Evolutionary conservation across 2,888 invertebrate genomes (phyloP).

Genomic region (Neoscelio sp.): DNA sequence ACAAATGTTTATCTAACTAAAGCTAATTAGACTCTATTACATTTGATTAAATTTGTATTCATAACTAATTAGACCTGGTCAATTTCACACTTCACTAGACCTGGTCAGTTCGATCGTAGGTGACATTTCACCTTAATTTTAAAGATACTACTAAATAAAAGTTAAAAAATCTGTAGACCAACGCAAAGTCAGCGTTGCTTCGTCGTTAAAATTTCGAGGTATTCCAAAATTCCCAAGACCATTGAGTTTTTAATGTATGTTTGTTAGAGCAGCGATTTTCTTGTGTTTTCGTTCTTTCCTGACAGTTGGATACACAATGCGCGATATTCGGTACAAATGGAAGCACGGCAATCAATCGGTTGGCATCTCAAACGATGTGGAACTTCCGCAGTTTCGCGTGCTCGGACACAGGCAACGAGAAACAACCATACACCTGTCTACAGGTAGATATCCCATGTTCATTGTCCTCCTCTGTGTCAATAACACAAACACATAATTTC

Average conservation of each 20-base stretch:
- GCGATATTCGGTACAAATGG: conserved; percentile 99
- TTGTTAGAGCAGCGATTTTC: conserved; percentile 82
- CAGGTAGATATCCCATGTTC: conserved; percentile 89
- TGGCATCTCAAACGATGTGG: conserved; percentile 97
- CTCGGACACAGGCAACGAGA: conserved; percentile 97
- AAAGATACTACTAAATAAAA: not conserved
- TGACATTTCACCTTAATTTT: not conserved
- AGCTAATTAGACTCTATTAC: too few species aligned
- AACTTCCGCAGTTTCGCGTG: conserved; percentile 98
- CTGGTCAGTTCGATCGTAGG: too few species aligned
- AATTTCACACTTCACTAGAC: too few species aligned
- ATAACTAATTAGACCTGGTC: too few species aligned
- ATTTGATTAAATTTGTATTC: too few species aligned
- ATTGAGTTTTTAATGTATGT: conserved; percentile 76
- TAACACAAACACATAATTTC: conserved; percentile 64
- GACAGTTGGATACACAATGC: conserved; percentile 98
- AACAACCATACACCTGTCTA: conserved; percentile 96
- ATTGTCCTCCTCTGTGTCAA: conserved; percentile 75
- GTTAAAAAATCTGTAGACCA: too few species aligned
- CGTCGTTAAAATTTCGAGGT: conserved; percentile 17
- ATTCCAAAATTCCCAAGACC: conserved; percentile 36
- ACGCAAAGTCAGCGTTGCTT: too few species aligned
- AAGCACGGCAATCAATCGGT: conserved; percentile 96
- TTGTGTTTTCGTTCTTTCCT: conserved; percentile 83
- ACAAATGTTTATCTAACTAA: too few species aligned